Conservation (phyloP, 2,888 invertebrate species). For the Diplazon laetatorius region DNA sequence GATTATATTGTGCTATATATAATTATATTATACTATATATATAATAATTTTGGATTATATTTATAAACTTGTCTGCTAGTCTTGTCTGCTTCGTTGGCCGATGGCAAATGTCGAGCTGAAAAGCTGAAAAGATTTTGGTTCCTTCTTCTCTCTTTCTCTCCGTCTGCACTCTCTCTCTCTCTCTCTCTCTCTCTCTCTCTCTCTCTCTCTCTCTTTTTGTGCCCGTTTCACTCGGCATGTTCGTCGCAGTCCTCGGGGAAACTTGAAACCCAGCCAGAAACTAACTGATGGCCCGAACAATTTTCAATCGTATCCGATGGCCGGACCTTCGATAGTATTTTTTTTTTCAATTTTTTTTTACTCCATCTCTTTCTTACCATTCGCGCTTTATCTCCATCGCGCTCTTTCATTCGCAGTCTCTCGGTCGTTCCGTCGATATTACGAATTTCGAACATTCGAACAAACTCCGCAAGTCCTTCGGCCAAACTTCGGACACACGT, state of each 20-base stretch:
- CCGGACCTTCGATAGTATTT: conserved; percentile 7
- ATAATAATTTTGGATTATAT: conserved; percentile 29
- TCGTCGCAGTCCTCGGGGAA: conserved; percentile 41
- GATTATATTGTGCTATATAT: too few relatives aligned
- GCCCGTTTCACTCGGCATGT: conserved; percentile 36
- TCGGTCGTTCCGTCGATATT: conserved; percentile 43
- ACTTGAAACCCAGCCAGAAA: conserved; percentile 60
- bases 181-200: background rate
- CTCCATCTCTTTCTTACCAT: background rate
- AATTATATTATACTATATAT: too few relatives aligned
- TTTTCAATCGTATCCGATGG: conserved; percentile 56
- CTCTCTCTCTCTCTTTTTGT: background rate
- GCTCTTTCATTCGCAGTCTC: conserved; percentile 4
- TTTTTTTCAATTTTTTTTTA: too few relatives aligned
- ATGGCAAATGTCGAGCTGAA: conserved; percentile 11
- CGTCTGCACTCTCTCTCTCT: background rate
- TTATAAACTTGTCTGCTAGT: conserved; percentile 20
- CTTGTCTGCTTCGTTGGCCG: background rate
- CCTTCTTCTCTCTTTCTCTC: background rate
- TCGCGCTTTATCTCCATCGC: background rate
- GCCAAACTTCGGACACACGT: conserved; percentile 54
- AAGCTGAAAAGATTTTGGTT: conserved; percentile 15
- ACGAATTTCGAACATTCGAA: conserved; percentile 41
- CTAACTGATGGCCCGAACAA: conserved; percentile 42
- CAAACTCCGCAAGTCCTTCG: conserved; percentile 55